Evolutionary conservation across 2,888 invertebrate genomes (phyloP).

Genomic region (Tinea pellionella): DNA sequence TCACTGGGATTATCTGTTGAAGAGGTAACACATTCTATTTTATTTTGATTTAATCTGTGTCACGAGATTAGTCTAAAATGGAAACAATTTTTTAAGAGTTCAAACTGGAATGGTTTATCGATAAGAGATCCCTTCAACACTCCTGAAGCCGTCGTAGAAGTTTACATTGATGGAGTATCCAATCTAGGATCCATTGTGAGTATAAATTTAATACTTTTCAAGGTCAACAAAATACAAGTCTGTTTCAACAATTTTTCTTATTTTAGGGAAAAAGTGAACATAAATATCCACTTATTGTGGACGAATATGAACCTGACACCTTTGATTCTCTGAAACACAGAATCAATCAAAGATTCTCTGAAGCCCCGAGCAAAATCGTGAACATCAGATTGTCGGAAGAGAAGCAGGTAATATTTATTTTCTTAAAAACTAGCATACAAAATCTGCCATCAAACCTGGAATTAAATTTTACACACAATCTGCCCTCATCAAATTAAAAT

Average conservation of each 20-base stretch:
- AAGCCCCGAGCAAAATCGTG: conserved; percentile 70
- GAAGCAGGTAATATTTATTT: conserved; percentile 62
- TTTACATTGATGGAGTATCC: conserved; percentile 77
- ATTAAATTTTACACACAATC: too few relatives aligned
- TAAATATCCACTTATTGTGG: conserved; percentile 68
- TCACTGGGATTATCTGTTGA: conserved; percentile 79
- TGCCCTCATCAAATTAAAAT: too few relatives aligned
- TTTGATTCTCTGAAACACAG: conserved; percentile 69
- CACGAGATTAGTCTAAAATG: background rate
- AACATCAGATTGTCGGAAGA: conserved; percentile 73
- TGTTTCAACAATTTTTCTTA: too few relatives aligned
- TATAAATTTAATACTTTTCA: conserved; percentile 16
- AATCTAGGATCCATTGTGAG: conserved; percentile 57
- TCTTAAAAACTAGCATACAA: too few relatives aligned
- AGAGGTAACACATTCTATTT: conserved; percentile 53
- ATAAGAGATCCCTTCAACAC: conserved; percentile 78
- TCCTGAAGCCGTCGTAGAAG: conserved; percentile 77
- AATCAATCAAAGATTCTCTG: conserved; percentile 71
- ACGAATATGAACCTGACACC: conserved; percentile 73
- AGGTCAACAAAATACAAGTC: too few relatives aligned
- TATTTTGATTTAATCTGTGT: conserved; percentile 8
- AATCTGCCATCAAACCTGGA: too few relatives aligned
- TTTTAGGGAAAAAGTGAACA: conserved; percentile 57
- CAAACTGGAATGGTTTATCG: conserved; percentile 76
- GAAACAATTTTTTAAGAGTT: conserved; percentile 45